A percentile compares a stretch with the other conserved stretches of the same genome.
Conservation (phyloP, 1,140 invertebrate genomes). For the Platorchestia sp. region DNA sequence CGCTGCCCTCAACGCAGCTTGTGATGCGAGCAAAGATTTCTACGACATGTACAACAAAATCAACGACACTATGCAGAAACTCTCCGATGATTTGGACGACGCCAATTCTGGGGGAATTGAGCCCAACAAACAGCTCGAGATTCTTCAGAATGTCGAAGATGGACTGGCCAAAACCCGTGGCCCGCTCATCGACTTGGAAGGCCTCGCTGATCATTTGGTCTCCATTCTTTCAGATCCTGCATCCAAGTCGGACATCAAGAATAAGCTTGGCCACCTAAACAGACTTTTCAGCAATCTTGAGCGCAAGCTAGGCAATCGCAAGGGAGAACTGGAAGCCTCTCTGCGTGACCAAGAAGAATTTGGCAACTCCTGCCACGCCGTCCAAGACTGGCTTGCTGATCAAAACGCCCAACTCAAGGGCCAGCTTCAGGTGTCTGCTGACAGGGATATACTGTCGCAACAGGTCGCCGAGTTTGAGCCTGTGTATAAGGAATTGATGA, state of each 20-base stretch:
- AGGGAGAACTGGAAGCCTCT: slow-evolving; percentile 90
- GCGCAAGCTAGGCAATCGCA: slow-evolving; percentile 89
- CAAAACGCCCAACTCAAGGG: slow-evolving; percentile 81
- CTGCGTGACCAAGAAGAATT: slow-evolving; percentile 83
- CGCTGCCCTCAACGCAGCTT: slow-evolving; percentile 86
- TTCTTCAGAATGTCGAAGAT: slow-evolving; percentile 84
- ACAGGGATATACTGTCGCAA: slow-evolving; percentile 84
- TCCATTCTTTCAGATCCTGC: slow-evolving; percentile 92
- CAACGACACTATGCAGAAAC: slow-evolving; percentile 84
- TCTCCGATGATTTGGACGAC: slow-evolving; percentile 88
- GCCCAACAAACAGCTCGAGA: slow-evolving; percentile 87
- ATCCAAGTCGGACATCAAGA: slow-evolving; percentile 90
- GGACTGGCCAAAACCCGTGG: slow-evolving; percentile 90
- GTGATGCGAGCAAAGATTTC: slow-evolving; percentile 90
- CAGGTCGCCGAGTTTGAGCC: slow-evolving; percentile 88
- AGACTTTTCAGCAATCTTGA: slow-evolving; percentile 87
- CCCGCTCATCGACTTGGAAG: slow-evolving; percentile 87
- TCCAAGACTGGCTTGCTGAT: slow-evolving; percentile 88
- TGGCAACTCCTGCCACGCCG: slow-evolving; percentile 86
- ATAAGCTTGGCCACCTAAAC: slow-evolving; percentile 85
- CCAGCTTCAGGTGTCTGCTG: slow-evolving; percentile 86
- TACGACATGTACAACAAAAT: slow-evolving; percentile 86
- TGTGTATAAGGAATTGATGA: slow-evolving; percentile 88
- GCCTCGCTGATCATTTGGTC: slow-evolving; percentile 86
- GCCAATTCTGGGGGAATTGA: slow-evolving; percentile 81